Conservation (phyloP, 2,797 vertebrate genomes). For the Chaetodon trifasciatus region DNA sequence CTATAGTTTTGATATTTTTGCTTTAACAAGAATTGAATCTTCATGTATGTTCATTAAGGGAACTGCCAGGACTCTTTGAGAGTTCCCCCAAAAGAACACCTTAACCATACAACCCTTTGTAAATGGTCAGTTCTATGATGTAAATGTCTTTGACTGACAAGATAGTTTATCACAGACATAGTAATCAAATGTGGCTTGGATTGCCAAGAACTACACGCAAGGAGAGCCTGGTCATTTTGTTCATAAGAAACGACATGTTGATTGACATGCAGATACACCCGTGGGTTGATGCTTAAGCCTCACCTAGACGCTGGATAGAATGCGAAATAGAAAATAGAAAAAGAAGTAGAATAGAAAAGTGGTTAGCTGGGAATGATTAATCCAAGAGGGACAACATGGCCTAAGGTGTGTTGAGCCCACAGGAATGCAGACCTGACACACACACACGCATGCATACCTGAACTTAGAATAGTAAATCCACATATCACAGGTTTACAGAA, state of each 20-base stretch:
- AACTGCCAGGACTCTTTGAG: background rate
- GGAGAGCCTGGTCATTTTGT: background rate
- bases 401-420: background rate
- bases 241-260: background rate
- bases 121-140: background rate
- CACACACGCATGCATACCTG: background rate
- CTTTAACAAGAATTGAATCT: background rate
- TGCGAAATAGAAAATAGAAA: too few species aligned
- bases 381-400: background rate
- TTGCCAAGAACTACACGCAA: too few species aligned
- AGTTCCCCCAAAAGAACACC: background rate
- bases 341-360: background rate
- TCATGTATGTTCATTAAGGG: background rate
- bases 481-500: background rate
- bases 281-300: background rate
- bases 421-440: background rate
- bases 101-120: background rate
- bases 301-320: background rate
- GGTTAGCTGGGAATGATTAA: background rate
- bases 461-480: conserved; percentile 23
- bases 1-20: background rate
- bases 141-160: background rate
- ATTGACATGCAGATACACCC: background rate
- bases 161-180: background rate
- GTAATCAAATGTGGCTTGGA: background rate